Conservation (phyloP, 1,140 invertebrate species). For the Hylaeus volcanicus region DNA sequence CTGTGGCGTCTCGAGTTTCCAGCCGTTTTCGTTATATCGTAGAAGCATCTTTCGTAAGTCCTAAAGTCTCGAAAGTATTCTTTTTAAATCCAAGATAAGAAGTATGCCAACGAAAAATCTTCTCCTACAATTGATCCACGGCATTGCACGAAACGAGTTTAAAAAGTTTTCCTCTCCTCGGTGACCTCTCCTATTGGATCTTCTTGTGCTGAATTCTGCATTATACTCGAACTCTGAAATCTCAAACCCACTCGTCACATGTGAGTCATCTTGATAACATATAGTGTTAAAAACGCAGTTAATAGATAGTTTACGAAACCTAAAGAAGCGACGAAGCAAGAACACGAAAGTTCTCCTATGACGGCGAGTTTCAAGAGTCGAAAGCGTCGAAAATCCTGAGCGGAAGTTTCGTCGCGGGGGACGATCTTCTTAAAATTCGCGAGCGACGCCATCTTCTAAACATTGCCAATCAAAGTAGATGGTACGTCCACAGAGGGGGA, state of each 20-base stretch:
- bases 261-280: too few relatives aligned
- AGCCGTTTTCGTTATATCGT: background rate
- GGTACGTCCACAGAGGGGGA: constrained; percentile 35
- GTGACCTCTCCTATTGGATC: too few relatives aligned
- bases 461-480: constrained; percentile 57
- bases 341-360: background rate
- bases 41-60: background rate
- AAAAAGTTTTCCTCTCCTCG: too few relatives aligned
- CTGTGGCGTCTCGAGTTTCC: background rate
- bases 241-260: too few relatives aligned
- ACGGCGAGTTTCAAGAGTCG: background rate
- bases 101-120: background rate
- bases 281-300: too few relatives aligned
- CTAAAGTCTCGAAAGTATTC: background rate
- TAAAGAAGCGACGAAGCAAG: too few relatives aligned
- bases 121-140: background rate
- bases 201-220: too few relatives aligned
- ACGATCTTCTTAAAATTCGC: constrained; percentile 44
- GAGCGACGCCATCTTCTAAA: constrained; percentile 45
- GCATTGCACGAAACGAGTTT: background rate
- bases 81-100: background rate
- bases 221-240: background rate
- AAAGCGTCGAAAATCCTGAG: background rate
- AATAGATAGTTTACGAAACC: too few relatives aligned
- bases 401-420: background rate